phyloP scores from a whole-genome alignment of 2,888 invertebrate genomes.

The Drosophila trichaetosa region DNA sequence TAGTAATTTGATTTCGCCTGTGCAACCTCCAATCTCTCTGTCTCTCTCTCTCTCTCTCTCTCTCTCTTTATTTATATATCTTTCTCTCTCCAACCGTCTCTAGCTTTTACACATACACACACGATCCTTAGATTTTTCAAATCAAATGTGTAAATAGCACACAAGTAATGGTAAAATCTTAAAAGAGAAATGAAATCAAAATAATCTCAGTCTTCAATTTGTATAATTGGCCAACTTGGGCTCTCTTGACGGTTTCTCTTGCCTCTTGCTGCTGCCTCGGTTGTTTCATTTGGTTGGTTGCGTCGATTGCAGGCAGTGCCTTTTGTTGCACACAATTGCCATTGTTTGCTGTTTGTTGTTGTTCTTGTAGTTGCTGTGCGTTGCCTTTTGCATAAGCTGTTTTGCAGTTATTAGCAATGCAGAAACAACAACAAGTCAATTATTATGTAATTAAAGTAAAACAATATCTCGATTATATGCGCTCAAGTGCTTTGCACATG shows the following conservation, averaged over 20 bases:
- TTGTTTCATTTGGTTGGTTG: slow-evolving; percentile 14
- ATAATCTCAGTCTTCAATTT: slow-evolving; percentile 62
- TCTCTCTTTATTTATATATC: not conserved
- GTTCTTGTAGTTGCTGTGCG: slow-evolving; percentile 9
- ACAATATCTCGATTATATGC: slow-evolving; percentile 69
- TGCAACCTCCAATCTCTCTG: not conserved
- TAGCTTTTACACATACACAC: not conserved
- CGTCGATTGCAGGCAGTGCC: slow-evolving; percentile 53
- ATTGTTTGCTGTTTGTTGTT: slow-evolving; percentile 16
- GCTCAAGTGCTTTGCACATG: slow-evolving; percentile 50
- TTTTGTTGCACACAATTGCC: slow-evolving; percentile 61
- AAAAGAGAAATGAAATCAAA: slow-evolving; percentile 77
- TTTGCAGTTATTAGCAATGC: slow-evolving; percentile 65
- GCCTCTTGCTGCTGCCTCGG: not conserved
- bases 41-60: not conserved
- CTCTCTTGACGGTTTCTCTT: not conserved
- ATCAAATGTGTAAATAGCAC: slow-evolving; percentile 76
- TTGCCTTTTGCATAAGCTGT: slow-evolving; percentile 59
- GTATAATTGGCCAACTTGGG: slow-evolving; percentile 62
- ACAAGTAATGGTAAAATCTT: slow-evolving; percentile 44
- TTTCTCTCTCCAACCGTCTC: not conserved
- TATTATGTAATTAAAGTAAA: slow-evolving; percentile 78
- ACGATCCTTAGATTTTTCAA: slow-evolving; percentile 56
- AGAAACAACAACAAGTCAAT: slow-evolving; percentile 59
- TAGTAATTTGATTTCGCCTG: slow-evolving; percentile 70